phyloP scores from a whole-genome alignment of 2,888 invertebrate species.

The Melolontha melolontha region DNA sequence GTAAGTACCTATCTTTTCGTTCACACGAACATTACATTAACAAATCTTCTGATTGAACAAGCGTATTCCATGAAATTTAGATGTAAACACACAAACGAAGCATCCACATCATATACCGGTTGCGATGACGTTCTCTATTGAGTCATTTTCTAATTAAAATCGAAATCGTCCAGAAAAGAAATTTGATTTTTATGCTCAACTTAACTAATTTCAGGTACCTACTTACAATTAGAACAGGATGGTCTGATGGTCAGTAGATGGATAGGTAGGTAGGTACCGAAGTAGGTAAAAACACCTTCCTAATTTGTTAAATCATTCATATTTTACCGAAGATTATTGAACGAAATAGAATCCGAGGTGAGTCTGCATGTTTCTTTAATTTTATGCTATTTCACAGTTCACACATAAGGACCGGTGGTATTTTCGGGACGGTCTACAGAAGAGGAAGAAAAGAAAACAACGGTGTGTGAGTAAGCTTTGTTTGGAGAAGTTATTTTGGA shows the following conservation, averaged over 20 bases:
- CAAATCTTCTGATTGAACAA: too few species aligned
- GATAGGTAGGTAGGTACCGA: not conserved
- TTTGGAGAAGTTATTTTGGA: conserved; percentile 48
- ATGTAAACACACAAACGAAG: too few species aligned
- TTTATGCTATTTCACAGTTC: conserved; percentile 61
- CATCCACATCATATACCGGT: conserved; percentile 1
- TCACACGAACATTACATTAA: too few species aligned
- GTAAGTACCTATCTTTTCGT: too few species aligned
- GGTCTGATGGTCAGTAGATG: not conserved
- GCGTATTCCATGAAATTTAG: too few species aligned
- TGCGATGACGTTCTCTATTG: conserved; percentile 8
- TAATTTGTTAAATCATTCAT: conserved; percentile 57
- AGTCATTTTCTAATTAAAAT: conserved; percentile 35
- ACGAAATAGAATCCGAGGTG: conserved; percentile 46
- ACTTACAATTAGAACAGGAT: not conserved
- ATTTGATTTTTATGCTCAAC: conserved; percentile 21
- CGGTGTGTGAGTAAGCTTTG: conserved; percentile 49
- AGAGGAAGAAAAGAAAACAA: conserved; percentile 40
- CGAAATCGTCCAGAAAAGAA: not conserved
- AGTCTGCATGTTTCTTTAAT: conserved; percentile 56
- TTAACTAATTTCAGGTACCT: conserved; percentile 7
- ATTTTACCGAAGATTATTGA: conserved; percentile 52
- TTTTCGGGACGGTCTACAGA: conserved; percentile 12
- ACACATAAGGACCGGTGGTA: conserved; percentile 49
- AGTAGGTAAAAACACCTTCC: conserved; percentile 52